Percentiles rank a stretch among this genome's conserved stretches.
phyloP scores from a whole-genome alignment of 2,113 vertebrate genomes.

The Semicossyphus pulcher region DNA sequence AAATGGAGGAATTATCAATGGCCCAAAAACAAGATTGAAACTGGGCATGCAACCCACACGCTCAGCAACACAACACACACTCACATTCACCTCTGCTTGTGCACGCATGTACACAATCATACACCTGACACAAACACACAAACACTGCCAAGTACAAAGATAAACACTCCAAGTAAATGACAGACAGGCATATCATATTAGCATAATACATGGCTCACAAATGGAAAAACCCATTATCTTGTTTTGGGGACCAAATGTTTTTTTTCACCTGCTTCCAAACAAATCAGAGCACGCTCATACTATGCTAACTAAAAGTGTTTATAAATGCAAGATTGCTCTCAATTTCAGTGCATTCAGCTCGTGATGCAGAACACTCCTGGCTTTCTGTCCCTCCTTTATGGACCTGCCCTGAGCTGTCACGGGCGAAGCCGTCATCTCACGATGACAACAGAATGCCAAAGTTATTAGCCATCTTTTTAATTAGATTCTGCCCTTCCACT shows the following conservation, averaged over 20 bases:
- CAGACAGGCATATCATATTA: slow-evolving; percentile 61
- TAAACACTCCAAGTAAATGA: slow-evolving; percentile 65
- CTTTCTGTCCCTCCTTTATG: slow-evolving; percentile 12
- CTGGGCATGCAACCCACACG: slow-evolving; percentile 85
- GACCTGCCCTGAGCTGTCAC: slow-evolving; percentile 30
- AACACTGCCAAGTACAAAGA: slow-evolving; percentile 51
- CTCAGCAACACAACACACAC: slow-evolving; percentile 34
- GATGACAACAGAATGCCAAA: slow-evolving; percentile 56
- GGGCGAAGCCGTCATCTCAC: slow-evolving; percentile 43
- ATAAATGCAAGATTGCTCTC: slow-evolving; percentile 54
- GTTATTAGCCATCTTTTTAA: slow-evolving; percentile 74
- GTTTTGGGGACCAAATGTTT: slow-evolving; percentile 47
- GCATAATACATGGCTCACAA: slow-evolving; percentile 73
- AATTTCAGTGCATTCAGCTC: slow-evolving; percentile 35
- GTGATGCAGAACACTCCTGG: slow-evolving; percentile 37
- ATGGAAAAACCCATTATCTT: slow-evolving; percentile 68
- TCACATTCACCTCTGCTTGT: slow-evolving; percentile 2
- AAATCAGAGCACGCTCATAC: slow-evolving; percentile 42
- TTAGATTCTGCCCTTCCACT: slow-evolving; percentile 63
- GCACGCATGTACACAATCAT: slow-evolving; percentile 6
- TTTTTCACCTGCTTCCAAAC: slow-evolving; percentile 53
- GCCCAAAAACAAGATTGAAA: slow-evolving; percentile 93
- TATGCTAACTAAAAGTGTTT: slow-evolving; percentile 57
- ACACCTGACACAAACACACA: slow-evolving; percentile 8
- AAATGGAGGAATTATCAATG: slow-evolving; percentile 97